Base-by-base conservation (phyloP, 2,888 invertebrate species). In the Drosophila austrosaltans region DNA sequence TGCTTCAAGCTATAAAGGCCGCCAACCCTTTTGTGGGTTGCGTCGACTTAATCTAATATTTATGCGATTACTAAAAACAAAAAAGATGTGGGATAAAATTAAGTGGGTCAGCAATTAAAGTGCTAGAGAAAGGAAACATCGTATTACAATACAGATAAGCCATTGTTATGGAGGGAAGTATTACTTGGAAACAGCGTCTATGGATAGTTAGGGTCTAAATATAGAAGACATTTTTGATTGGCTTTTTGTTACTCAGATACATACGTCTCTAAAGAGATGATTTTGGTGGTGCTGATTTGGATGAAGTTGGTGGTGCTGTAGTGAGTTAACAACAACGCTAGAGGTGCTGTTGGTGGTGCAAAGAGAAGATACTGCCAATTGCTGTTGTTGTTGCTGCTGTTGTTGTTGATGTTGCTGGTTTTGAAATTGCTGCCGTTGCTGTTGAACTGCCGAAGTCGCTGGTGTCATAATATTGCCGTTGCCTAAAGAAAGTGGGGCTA, bases 241-340 rank as follows among this genome's bases (percentile, higher is more conserved):
- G 58, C 60, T 72, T 74, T 65, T 58, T 60, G 57, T 66, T 70
- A 53, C 63, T 81, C 53, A 57, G 87, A 92, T 92, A 92, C 92
- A 92, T 92, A 92, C 92, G 92, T 92, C 92, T 92, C 91, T 92
- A 92, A 92, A 91, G 89, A 92, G 92, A 91, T 92, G 92, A 91
- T 91, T 91, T 91, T 92, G 92, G 91, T 92, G 91, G 92, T 92
- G 92, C 91, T 92, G 92, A 88, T 88, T 90, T 91, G 91, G 91
- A 90, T 92, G 92, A 90, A 91, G 92, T 91, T 92, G 92, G 91
- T 92, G 92, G 91, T 91, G 91, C 91, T 91, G 92, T 79, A 91
- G 91, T 92, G 92, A 90, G 84, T 91, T 91, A 87, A 91, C 91
- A 90, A 92, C 91, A 89, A 91, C 92, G 91, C 89, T 91, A 91